Evolutionary conservation across 1,140 invertebrate species (phyloP).

Genomic region (Heliconius melpomene): DNA sequence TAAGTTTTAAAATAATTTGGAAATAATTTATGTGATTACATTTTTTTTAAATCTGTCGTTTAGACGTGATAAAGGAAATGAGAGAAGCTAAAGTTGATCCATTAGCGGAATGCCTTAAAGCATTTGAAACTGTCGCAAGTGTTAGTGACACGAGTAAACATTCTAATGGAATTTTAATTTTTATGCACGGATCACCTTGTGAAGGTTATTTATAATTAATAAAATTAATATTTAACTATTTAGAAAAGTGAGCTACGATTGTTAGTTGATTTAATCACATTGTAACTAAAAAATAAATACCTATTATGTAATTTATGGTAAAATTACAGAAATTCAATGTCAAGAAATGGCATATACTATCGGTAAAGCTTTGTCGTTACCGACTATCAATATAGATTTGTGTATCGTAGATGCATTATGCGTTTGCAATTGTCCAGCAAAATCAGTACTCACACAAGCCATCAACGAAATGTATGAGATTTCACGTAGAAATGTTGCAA

Average conservation of each 20-base stretch:
- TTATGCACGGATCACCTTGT: constrained; percentile 68
- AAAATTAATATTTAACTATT: neutral
- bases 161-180: constrained; percentile 62
- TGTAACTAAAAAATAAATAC: neutral
- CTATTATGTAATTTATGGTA: neutral
- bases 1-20: neutral
- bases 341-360: constrained; percentile 70
- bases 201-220: constrained; percentile 52
- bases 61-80: constrained; percentile 63
- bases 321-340: constrained; percentile 60
- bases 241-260: too few relatives aligned
- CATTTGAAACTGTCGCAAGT: constrained; percentile 41
- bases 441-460: constrained; percentile 48
- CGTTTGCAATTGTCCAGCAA: constrained; percentile 49
- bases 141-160: constrained; percentile 43
- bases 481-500: constrained; percentile 40
- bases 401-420: constrained; percentile 67
- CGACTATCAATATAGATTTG: constrained; percentile 61
- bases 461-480: constrained; percentile 62
- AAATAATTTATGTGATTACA: neutral
- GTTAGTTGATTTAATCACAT: too few relatives aligned
- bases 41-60: constrained; percentile 28
- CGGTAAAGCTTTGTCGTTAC: constrained; percentile 58
- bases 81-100: constrained; percentile 63
- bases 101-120: constrained; percentile 57